Conservation (phyloP, 2,888 invertebrate genomes). For the Zelleria hepariella region DNA sequence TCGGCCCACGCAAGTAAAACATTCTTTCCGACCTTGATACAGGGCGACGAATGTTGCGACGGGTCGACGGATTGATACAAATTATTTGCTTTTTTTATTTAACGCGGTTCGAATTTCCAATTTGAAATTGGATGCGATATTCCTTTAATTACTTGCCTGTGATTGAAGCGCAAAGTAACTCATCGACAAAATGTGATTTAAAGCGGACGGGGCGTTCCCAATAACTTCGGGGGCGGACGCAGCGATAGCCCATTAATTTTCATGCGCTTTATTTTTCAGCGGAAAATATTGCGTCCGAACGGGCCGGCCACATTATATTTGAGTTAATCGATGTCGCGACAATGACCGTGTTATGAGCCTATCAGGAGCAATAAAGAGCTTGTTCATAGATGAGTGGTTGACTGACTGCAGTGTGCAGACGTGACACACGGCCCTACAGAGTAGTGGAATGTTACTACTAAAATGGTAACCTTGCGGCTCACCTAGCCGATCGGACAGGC, state of each 20-base stretch:
- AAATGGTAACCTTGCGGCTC: constrained; percentile 9
- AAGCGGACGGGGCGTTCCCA: constrained; percentile 16
- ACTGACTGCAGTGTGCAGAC: constrained; percentile 8
- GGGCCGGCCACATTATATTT: constrained; percentile 32
- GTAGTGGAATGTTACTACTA: not conserved
- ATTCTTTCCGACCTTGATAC: not conserved
- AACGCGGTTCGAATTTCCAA: not conserved
- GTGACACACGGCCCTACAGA: not conserved
- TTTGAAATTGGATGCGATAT: not conserved
- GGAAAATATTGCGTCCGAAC: constrained; percentile 25
- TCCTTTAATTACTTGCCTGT: not conserved
- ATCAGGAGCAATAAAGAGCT: constrained; percentile 29
- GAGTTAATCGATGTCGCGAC: constrained; percentile 41
- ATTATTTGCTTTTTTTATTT: too few relatives aligned
- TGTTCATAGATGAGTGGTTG: constrained; percentile 13
- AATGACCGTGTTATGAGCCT: constrained; percentile 37
- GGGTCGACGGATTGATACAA: too few relatives aligned
- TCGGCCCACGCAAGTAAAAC: constrained; percentile 9
- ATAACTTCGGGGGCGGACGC: constrained; percentile 19
- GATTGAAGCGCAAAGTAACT: constrained; percentile 4
- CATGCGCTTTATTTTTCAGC: constrained; percentile 29
- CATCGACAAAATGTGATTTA: constrained; percentile 6
- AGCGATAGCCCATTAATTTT: constrained; percentile 28
- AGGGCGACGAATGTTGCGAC: not conserved
- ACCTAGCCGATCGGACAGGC: not conserved